Percentiles rank a stretch among this genome's conserved stretches.
phyloP scores from a whole-genome alignment of 2,797 vertebrate genomes.

The Australoheros facetus region DNA sequence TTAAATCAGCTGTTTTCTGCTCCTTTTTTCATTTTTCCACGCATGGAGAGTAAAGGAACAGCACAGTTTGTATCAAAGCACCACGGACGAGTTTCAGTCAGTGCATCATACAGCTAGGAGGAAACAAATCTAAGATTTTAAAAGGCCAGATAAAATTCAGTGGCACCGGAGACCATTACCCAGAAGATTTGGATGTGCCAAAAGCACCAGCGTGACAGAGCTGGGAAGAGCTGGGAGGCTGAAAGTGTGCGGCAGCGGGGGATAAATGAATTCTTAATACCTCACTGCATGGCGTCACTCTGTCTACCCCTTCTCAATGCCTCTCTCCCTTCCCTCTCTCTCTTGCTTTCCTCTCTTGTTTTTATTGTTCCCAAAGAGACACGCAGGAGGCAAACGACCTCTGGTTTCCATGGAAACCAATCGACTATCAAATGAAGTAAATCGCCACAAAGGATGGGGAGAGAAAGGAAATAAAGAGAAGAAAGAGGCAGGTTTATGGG shows the following conservation, averaged over 20 bases:
- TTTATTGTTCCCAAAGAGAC: slow-evolving; percentile 61
- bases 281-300: slow-evolving; percentile 55
- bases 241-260: slow-evolving; percentile 50
- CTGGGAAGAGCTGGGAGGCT: slow-evolving; percentile 35
- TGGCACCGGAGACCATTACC: slow-evolving; percentile 30
- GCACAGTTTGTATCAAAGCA: neutral
- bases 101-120: neutral
- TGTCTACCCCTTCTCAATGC: slow-evolving; percentile 16
- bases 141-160: slow-evolving; percentile 20
- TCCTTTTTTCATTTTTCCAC: neutral
- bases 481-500: neutral
- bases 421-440: slow-evolving; percentile 45
- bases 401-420: slow-evolving; percentile 57
- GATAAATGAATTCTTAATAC: slow-evolving; percentile 67
- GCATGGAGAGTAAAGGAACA: neutral
- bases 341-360: slow-evolving; percentile 16
- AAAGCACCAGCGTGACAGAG: slow-evolving; percentile 45
- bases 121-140: slow-evolving; percentile 14
- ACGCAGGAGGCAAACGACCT: slow-evolving; percentile 56
- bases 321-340: slow-evolving; percentile 14
- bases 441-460: slow-evolving; percentile 4
- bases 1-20: neutral
- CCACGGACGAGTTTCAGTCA: neutral
- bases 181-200: slow-evolving; percentile 13
- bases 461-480: neutral